phyloP scores from a whole-genome alignment of 2,888 invertebrate genomes.

The Troides aeacus region DNA sequence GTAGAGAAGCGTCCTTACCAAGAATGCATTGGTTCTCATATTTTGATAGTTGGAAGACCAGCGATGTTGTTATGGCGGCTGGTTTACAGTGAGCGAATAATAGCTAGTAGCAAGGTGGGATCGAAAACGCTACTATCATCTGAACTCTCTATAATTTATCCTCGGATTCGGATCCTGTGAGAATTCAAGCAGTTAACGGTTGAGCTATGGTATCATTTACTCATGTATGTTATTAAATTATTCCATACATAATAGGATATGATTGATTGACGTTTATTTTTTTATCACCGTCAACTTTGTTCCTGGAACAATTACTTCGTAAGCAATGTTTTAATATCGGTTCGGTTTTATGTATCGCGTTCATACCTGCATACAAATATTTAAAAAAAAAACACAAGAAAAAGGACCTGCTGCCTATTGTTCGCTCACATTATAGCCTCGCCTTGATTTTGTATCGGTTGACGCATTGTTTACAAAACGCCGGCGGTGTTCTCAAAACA shows the following conservation, averaged over 20 bases:
- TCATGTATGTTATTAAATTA: too few species aligned
- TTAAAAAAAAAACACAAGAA: conserved; percentile 43
- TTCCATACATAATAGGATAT: too few species aligned
- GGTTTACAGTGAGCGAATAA: too few species aligned
- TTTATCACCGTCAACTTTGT: neutral
- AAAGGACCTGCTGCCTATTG: conserved; percentile 46
- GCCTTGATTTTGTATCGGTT: conserved; percentile 48
- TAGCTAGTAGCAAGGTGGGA: neutral
- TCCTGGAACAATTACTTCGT: conserved; percentile 23
- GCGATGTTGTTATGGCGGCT: too few species aligned
- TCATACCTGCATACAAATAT: conserved; percentile 50
- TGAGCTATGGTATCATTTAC: too few species aligned
- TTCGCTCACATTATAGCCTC: conserved; percentile 39
- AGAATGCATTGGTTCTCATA: too few species aligned
- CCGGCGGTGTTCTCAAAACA: conserved; percentile 34
- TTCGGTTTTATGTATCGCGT: conserved; percentile 37
- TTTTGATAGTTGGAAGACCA: too few species aligned
- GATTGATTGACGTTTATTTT: too few species aligned
- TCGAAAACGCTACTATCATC: neutral
- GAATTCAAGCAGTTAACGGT: too few species aligned
- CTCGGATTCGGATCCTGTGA: neutral
- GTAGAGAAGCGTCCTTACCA: too few species aligned
- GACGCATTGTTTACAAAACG: conserved; percentile 41
- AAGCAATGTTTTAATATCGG: conserved; percentile 30
- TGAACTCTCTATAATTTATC: neutral